These are phyloP conservation scores for Melanotaenia trifasciata DNA, from an alignment of 2,797 vertebrate species.

Conservation along the genomic window DNA sequence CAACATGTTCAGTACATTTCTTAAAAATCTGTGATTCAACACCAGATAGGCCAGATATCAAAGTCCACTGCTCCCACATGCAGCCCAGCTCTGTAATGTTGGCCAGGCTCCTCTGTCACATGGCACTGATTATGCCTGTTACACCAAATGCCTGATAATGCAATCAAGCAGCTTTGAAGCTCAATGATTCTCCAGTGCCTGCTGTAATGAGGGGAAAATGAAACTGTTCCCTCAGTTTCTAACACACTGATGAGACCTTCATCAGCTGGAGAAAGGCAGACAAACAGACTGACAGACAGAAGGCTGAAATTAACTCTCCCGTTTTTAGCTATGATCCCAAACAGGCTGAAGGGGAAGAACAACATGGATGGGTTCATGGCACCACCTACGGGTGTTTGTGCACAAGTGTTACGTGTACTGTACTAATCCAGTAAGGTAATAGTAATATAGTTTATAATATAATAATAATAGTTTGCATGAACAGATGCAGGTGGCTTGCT, in stretches of 20 bases:
- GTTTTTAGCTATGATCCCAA: constrained; percentile 51
- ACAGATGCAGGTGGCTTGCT: neutral
- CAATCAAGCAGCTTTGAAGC: constrained; percentile 80
- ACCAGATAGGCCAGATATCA: neutral
- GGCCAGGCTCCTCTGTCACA: constrained; percentile 57
- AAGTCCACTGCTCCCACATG: constrained; percentile 23
- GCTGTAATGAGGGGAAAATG: constrained; percentile 77
- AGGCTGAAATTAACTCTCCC: constrained; percentile 48
- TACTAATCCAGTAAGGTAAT: neutral
- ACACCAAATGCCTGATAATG: constrained; percentile 76
- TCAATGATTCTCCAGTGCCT: constrained; percentile 71
- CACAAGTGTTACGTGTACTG: neutral
- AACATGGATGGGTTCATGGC: constrained; percentile 4
- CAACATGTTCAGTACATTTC: neutral
- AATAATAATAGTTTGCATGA: neutral
- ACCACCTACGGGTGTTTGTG: constrained; percentile 24
- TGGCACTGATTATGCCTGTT: constrained; percentile 65
- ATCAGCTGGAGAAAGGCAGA: constrained; percentile 40
- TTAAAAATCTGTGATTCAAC: neutral
- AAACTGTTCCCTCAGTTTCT: constrained; percentile 72
- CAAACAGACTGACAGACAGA: constrained; percentile 14
- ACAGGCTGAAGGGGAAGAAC: constrained; percentile 3
- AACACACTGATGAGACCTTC: constrained; percentile 74
- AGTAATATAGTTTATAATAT: too few species aligned
- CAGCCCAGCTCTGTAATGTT: constrained; percentile 29